These are phyloP conservation scores for Heterodera carotae DNA, from an alignment of 1,140 invertebrate genomes.

Conservation along the genomic window DNA sequence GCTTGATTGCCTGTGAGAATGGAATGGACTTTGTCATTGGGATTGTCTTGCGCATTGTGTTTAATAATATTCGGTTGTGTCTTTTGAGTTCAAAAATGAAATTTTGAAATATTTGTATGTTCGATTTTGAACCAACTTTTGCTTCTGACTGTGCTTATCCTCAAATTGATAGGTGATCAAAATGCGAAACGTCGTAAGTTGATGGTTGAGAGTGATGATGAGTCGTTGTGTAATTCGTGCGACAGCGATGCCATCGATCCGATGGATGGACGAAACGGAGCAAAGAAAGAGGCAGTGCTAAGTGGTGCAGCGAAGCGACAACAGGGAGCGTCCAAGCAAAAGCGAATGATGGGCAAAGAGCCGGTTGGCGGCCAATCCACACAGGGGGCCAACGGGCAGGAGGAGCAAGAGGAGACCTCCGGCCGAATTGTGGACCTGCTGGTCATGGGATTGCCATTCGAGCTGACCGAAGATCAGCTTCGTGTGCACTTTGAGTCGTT, in stretches of 20 bases:
- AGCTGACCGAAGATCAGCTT: slow-evolving; percentile 68
- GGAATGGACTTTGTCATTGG: too few relatives aligned
- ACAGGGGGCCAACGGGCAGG: slow-evolving; percentile 9
- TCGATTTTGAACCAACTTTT: not conserved
- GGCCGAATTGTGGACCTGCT: slow-evolving; percentile 51
- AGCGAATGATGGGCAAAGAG: slow-evolving; percentile 30
- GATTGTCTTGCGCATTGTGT: not conserved
- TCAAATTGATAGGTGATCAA: slow-evolving; percentile 49
- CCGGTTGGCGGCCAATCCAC: not conserved
- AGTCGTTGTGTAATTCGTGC: slow-evolving; percentile 50
- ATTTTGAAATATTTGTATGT: too few relatives aligned
- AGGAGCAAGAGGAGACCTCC: not conserved
- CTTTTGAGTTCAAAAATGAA: too few relatives aligned
- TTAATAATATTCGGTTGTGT: not conserved
- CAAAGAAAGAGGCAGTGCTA: slow-evolving; percentile 9
- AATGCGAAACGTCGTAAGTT: slow-evolving; percentile 61
- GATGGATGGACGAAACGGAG: slow-evolving; percentile 35
- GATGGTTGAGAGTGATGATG: slow-evolving; percentile 47
- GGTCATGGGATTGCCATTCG: slow-evolving; percentile 67
- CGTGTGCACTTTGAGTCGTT: slow-evolving; percentile 69
- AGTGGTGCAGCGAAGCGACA: slow-evolving; percentile 19
- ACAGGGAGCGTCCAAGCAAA: slow-evolving; percentile 21
- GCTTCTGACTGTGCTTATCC: slow-evolving; percentile 12
- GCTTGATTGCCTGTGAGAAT: not conserved
- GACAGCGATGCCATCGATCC: slow-evolving; percentile 55